Evolutionary conservation across 2,888 invertebrate genomes (phyloP).

Genomic region (Calameuta filiformis): DNA sequence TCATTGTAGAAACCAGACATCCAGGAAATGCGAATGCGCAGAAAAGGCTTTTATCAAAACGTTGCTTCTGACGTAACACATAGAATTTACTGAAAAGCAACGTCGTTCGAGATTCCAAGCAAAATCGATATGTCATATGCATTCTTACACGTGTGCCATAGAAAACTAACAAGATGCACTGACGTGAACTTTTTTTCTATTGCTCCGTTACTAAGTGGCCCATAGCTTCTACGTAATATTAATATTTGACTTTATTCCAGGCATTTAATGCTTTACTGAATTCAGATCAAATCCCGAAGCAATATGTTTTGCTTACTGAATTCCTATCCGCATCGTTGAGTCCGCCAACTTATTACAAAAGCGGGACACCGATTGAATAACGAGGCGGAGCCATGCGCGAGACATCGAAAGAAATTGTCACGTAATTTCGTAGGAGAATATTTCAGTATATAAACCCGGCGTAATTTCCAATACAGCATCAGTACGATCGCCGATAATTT

Average conservation of each 20-base stretch:
- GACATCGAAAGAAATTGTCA: slow-evolving; percentile 26
- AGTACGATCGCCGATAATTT: slow-evolving; percentile 9
- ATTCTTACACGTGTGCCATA: slow-evolving; percentile 8
- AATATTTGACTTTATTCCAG: no score
- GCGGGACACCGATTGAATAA: slow-evolving; percentile 28
- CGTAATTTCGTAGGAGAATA: slow-evolving; percentile 28
- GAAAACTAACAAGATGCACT: no score
- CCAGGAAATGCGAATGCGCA: slow-evolving; percentile 8
- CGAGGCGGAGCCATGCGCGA: slow-evolving; percentile 1
- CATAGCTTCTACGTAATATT: no score
- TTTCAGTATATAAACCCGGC: slow-evolving; percentile 35
- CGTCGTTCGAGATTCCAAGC: slow-evolving; percentile 37
- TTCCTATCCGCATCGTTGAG: neutral
- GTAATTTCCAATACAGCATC: slow-evolving; percentile 17
- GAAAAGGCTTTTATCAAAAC: slow-evolving; percentile 35
- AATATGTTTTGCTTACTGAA: no score
- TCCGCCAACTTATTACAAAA: neutral
- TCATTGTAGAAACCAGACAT: no score
- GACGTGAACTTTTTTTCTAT: no score
- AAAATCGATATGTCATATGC: slow-evolving; percentile 33
- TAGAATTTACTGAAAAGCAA: slow-evolving; percentile 36
- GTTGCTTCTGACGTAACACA: slow-evolving; percentile 34
- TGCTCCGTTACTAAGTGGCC: no score
- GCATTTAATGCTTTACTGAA: no score
- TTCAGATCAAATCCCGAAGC: no score